phyloP scores from a whole-genome alignment of 2,797 vertebrate species.

The Apodemus agrarius region DNA sequence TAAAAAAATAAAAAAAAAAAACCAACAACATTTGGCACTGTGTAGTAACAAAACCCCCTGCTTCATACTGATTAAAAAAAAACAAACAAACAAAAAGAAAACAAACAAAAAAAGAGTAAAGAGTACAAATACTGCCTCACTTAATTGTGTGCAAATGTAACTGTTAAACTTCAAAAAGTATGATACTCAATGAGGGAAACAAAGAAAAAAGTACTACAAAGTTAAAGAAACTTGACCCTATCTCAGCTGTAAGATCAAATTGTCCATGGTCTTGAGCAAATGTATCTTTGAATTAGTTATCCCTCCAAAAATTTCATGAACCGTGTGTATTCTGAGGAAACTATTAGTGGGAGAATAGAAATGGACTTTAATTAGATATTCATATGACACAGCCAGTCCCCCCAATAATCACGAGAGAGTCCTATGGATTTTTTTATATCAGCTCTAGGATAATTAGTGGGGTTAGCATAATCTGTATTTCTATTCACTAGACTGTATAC shows the following conservation, averaged over 20 bases:
- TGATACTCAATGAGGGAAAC: background rate
- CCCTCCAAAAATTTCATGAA: background rate
- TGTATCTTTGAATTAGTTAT: background rate
- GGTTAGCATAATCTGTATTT: background rate
- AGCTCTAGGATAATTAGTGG: background rate
- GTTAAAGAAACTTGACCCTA: background rate
- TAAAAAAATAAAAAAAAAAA: no score
- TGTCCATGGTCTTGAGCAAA: background rate
- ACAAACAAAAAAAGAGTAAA: no score
- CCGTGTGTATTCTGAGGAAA: background rate
- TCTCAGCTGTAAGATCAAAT: background rate
- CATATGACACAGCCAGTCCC: background rate
- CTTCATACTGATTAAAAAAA: no score
- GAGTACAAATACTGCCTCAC: no score
- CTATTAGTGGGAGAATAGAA: no score
- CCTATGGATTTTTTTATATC: background rate
- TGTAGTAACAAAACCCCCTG: no score
- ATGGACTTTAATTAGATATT: background rate
- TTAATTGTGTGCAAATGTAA: background rate
- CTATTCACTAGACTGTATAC: background rate
- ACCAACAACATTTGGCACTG: no score
- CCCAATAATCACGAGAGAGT: background rate
- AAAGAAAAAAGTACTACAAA: background rate
- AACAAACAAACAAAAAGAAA: no score
- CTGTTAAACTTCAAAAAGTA: background rate